A percentile compares a stretch with the other conserved stretches of the same genome.
Conservation (phyloP, 2,113 vertebrate genomes). For the Romanogobio albipinnatus region DNA sequence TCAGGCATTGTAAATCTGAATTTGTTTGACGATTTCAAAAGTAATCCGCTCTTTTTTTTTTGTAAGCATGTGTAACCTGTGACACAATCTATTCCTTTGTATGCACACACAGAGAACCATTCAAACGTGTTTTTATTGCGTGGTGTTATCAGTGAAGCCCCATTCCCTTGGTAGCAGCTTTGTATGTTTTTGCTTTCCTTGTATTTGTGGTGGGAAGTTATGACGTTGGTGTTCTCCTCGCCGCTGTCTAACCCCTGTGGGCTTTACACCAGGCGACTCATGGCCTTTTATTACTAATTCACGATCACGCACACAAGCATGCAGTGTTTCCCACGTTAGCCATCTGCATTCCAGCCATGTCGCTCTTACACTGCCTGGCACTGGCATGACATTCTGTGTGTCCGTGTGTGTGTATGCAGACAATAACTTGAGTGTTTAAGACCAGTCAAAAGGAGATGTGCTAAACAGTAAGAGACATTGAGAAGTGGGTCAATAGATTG, state of each 20-base stretch:
- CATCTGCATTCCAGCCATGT: constrained; percentile 69
- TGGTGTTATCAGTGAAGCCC: background rate
- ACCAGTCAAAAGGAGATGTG: constrained; percentile 36
- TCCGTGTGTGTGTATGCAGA: constrained; percentile 47
- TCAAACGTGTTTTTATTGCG: background rate
- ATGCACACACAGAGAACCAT: background rate
- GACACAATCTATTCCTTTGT: background rate
- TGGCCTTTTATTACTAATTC: constrained; percentile 44
- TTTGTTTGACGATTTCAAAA: background rate
- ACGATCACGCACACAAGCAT: constrained; percentile 49
- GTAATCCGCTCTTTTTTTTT: background rate
- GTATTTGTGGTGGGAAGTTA: constrained; percentile 41
- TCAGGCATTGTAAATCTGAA: background rate
- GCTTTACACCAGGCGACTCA: constrained; percentile 56
- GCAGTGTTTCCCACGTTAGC: constrained; percentile 33
- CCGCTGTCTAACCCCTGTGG: constrained; percentile 47
- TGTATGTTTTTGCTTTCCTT: background rate
- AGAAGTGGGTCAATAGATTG: background rate
- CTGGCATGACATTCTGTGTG: constrained; percentile 49
- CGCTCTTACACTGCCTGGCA: constrained; percentile 69
- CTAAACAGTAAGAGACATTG: constrained; percentile 45
- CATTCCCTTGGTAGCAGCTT: background rate
- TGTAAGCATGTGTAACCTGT: background rate
- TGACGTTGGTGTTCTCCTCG: constrained; percentile 30
- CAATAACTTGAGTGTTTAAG: constrained; percentile 70